A percentile compares a stretch with the other conserved stretches of the same genome.
phyloP scores from a whole-genome alignment of 23 tunicate species.

The Ciona savignyi region DNA sequence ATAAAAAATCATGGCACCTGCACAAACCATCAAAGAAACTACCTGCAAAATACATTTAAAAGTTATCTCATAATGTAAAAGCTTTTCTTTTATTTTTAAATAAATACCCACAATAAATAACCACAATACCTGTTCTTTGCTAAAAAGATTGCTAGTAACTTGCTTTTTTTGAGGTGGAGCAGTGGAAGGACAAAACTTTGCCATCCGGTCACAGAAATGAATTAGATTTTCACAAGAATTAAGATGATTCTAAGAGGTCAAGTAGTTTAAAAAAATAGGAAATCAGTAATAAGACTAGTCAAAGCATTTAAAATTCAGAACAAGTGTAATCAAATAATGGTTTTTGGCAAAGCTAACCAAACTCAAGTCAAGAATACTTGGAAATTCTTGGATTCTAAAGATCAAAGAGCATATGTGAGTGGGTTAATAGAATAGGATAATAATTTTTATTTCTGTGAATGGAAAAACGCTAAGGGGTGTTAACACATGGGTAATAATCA shows the following conservation, averaged over 20 bases:
- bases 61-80: not conserved
- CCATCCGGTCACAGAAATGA: slow-evolving; percentile 34
- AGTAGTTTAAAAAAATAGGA: not conserved
- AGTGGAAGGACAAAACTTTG: slow-evolving; percentile 12
- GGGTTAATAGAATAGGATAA: too few species aligned
- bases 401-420: not conserved
- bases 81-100: not conserved
- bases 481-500: too few species aligned
- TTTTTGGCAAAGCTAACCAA: too few species aligned
- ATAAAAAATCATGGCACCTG: slow-evolving; percentile 34
- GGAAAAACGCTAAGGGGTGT: too few species aligned
- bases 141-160: not conserved
- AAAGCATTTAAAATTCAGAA: too few species aligned
- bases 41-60: slow-evolving; percentile 11
- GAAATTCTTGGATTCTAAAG: not conserved
- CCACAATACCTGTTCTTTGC: slow-evolving; percentile 2
- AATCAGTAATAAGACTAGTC: not conserved
- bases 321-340: too few species aligned
- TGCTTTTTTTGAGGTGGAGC: not conserved
- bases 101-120: not conserved
- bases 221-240: slow-evolving; percentile 47
- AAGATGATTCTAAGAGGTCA: slow-evolving; percentile 39
- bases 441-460: too few species aligned
- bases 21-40: slow-evolving; percentile 23
- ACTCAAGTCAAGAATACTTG: too few species aligned